A percentile compares a stretch with the other conserved stretches of the same genome.
Evolutionary conservation across 2,797 vertebrate species (phyloP).

Genomic region (Gymnothorax reevesii): DNA sequence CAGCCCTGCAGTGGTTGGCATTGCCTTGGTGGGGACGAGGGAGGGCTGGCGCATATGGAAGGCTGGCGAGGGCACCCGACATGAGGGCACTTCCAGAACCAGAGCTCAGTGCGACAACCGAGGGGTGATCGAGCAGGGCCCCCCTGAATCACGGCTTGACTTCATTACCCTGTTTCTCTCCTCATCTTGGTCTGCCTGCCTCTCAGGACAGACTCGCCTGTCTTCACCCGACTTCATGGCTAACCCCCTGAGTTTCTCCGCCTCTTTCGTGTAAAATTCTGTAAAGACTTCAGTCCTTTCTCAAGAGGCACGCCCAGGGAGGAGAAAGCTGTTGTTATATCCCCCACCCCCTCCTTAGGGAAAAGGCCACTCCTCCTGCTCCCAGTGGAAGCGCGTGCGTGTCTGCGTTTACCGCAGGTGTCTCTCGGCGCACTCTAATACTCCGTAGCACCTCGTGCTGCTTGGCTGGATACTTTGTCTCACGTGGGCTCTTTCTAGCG

Average conservation of each 20-base stretch:
- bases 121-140: not conserved
- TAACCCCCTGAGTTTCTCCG: slow-evolving; percentile 21
- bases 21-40: slow-evolving; percentile 24
- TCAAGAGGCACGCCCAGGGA: slow-evolving; percentile 3
- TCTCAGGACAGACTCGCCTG: slow-evolving; percentile 7
- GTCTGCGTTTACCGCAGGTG: slow-evolving; percentile 17
- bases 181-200: not conserved
- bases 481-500: not conserved
- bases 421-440: not conserved
- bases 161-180: not conserved
- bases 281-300: slow-evolving; percentile 27
- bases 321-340: not conserved
- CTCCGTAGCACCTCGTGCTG: not conserved
- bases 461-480: not conserved
- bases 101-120: not conserved
- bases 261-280: slow-evolving; percentile 14
- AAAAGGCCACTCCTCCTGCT: not conserved
- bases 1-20: slow-evolving; percentile 31
- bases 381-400: not conserved
- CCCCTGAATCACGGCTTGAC: not conserved
- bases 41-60: slow-evolving; percentile 30
- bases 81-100: slow-evolving; percentile 29
- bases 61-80: slow-evolving; percentile 34
- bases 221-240: not conserved
- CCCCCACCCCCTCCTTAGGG: not conserved